Evolutionary conservation across 2,888 invertebrate species (phyloP).

Genomic region (Ectemnius lituratus): DNA sequence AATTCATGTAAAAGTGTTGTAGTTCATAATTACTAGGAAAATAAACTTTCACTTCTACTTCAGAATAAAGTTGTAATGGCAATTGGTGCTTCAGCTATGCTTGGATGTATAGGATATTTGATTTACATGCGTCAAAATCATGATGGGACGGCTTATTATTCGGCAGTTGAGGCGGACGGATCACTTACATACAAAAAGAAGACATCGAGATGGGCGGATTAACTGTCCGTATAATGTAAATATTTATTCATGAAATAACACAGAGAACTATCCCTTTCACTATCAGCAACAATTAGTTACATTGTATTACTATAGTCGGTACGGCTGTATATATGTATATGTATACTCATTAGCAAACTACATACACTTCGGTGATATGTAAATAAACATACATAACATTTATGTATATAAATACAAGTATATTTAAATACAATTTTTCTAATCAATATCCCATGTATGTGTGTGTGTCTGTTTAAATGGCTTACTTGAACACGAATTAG

Average conservation of each 20-base stretch:
- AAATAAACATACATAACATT: slow-evolving; percentile 36
- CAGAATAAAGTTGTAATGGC: slow-evolving; percentile 93
- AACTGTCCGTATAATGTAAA: slow-evolving; percentile 25
- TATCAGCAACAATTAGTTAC: slow-evolving; percentile 6
- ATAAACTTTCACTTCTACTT: slow-evolving; percentile 56
- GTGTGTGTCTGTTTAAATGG: neutral
- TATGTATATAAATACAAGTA: slow-evolving; percentile 25
- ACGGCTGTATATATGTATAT: slow-evolving; percentile 9
- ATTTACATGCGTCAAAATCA: slow-evolving; percentile 91
- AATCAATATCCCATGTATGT: slow-evolving; percentile 14
- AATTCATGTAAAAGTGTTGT: no score
- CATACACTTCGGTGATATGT: slow-evolving; percentile 23
- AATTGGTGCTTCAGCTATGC: slow-evolving; percentile 87
- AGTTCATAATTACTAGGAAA: no score
- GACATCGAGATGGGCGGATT: slow-evolving; percentile 85
- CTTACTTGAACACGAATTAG: slow-evolving; percentile 8
- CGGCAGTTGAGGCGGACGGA: slow-evolving; percentile 88
- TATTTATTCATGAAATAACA: slow-evolving; percentile 14
- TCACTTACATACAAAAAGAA: slow-evolving; percentile 86
- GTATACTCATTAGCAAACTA: slow-evolving; percentile 13
- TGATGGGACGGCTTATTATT: slow-evolving; percentile 88
- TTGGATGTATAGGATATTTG: slow-evolving; percentile 88
- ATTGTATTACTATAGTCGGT: slow-evolving; percentile 11
- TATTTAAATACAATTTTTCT: slow-evolving; percentile 15
- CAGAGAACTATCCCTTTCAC: slow-evolving; percentile 7